Base-by-base conservation (phyloP, 2,888 invertebrate species). In the Drosophila differens region DNA sequence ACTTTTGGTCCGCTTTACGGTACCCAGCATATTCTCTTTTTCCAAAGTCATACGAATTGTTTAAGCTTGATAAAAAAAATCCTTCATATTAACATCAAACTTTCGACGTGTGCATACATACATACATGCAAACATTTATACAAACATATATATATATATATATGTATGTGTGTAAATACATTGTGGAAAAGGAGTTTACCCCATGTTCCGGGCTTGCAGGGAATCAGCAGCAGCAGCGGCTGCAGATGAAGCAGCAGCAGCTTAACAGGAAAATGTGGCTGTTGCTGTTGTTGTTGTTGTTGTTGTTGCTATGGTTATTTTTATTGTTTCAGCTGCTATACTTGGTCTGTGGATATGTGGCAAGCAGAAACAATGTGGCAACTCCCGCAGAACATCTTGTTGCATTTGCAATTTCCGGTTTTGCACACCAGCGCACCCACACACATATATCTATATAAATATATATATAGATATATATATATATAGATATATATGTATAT, bases 341-440 rank as follows among this genome's bases (percentile, higher is more conserved):
- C 58, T 39, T 22, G 52, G 35, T 69, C 39, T 72, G 63, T 69
- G 73, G 53, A 58, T 70, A 61, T 68, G 72, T 78, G 74, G 82
- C 76, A 74, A 65, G 30, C 57, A 66, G 70, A 76, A 71, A 89
- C 78, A 84, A 80, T 85, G 71, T 76, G 73, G 69, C 80, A 76
- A 72, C 76, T 85, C 79, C 73, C 75, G 76, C 84, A 79, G 73
- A 84, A 89, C 87, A 89, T 89, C 85, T 91, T 89, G 91, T 89
- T 91, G 91, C 85, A 89, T 85, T 91, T 90, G 80, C 74, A 84
- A 89, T 91, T 86, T 86, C 90, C 85, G 91, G 85, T 82, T 79
- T 82, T 60, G 68, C 74, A 74, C 76, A 72, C 73, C 63, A 67
- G 54, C 75, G 32, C 37, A 37, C 30, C 51, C 35, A 41, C 37